A percentile compares a stretch with the other conserved stretches of the same genome.
phyloP scores from a whole-genome alignment of 2,113 vertebrate species.

The Ginglymostoma cirratum region DNA sequence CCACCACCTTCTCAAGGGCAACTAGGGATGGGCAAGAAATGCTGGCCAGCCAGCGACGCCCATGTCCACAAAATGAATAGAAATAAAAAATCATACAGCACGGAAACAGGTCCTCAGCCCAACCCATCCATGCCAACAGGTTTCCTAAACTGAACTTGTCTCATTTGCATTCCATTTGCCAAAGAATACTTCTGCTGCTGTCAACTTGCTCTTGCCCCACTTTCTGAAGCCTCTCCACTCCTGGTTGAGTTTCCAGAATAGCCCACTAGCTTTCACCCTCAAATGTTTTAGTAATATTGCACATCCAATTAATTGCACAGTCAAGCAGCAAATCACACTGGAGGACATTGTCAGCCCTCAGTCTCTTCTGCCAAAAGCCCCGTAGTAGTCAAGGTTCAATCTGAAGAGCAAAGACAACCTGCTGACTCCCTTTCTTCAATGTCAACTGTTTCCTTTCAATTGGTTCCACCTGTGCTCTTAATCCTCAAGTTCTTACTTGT shows the following conservation, averaged over 20 bases:
- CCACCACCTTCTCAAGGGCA: too few relatives aligned
- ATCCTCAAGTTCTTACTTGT: neutral
- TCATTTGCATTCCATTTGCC: neutral
- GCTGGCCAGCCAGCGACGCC: too few relatives aligned
- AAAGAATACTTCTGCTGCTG: neutral
- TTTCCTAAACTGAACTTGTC: too few relatives aligned
- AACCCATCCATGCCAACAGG: too few relatives aligned
- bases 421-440: neutral
- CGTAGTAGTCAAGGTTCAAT: neutral
- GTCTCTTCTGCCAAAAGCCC: neutral
- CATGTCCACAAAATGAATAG: too few relatives aligned
- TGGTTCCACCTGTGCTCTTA: neutral
- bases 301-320: neutral
- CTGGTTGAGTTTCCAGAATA: neutral
- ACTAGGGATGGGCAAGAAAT: too few relatives aligned
- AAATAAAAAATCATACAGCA: too few relatives aligned
- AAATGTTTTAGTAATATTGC: neutral
- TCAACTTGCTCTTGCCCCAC: neutral
- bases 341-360: neutral
- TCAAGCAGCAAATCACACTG: neutral
- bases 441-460: neutral
- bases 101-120: too few relatives aligned
- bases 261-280: neutral
- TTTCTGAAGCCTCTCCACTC: neutral
- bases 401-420: neutral